A percentile compares a stretch with the other conserved stretches of the same genome.
Evolutionary conservation across 2,113 vertebrate species (phyloP).

Genomic region (Tetraodon nigroviridis): DNA sequence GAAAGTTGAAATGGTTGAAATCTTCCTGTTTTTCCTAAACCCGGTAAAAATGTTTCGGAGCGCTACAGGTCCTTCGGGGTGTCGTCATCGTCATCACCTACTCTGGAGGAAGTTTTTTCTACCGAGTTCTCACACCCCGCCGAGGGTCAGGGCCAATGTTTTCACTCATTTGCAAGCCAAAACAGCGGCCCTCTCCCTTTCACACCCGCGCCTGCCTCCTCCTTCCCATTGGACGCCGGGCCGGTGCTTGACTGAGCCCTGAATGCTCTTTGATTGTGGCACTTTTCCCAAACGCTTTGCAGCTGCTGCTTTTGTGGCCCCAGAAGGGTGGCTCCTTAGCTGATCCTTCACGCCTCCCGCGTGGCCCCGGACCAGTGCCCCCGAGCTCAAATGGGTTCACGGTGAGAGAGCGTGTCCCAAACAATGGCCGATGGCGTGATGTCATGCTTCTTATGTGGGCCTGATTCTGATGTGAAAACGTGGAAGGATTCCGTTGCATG

Average conservation of each 20-base stretch:
- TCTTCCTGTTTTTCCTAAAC: no score
- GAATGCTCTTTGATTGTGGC: conserved; percentile 71
- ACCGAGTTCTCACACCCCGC: conserved; percentile 51
- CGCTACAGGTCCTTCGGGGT: background rate
- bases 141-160: conserved; percentile 51
- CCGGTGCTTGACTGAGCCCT: conserved; percentile 52
- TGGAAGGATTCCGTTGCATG: conserved; percentile 65
- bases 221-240: conserved; percentile 52
- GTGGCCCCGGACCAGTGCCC: conserved; percentile 20
- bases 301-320: conserved; percentile 76
- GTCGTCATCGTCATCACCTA: conserved; percentile 8
- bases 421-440: conserved; percentile 63
- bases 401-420: conserved; percentile 48
- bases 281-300: conserved; percentile 81
- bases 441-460: conserved; percentile 50
- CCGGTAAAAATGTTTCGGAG: background rate
- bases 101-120: conserved; percentile 16
- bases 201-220: conserved; percentile 22
- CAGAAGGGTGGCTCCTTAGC: conserved; percentile 53
- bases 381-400: conserved; percentile 50
- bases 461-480: conserved; percentile 29
- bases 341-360: conserved; percentile 65
- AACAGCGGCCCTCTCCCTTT: conserved; percentile 59
- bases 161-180: conserved; percentile 70
- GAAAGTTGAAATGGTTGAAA: no score